Base-by-base conservation (phyloP, 2,888 invertebrate genomes). In the Oscheius sp. region DNA sequence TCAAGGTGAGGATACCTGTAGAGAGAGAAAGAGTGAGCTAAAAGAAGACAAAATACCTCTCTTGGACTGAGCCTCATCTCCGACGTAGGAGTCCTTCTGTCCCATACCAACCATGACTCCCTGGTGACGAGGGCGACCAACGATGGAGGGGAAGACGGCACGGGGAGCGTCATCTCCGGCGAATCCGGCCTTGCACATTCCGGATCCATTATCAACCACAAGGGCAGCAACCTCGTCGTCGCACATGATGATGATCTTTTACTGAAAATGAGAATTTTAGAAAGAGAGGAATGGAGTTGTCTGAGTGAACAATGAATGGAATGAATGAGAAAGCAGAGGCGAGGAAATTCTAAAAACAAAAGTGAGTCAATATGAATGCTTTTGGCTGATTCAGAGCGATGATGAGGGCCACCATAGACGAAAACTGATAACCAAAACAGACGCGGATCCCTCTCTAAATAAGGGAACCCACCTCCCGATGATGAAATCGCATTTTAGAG, bases 141-240 rank as follows among this genome's bases (percentile, higher is more conserved):
- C 92, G 77, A 92, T 91, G 82, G 93, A 93, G 67, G 94, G 94
- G 89, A 94, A 93, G 86, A 94, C 92, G 86, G 93, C 92, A 86
- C 91, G 88, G 39, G 92, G 92, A 61, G 91, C 92, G 85, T 92
- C 92, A 85, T 92, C 92, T 74, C 92, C 92, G 75, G 92, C 92
- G 84, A 92, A 92, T 73, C 92, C 92, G 74, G 92, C 91, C 70
- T 92, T 92, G 88, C 91, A 91, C 91, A 89, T 88, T 65, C 89
- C 89, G 75, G 79, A 80, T 69, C 80, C 80, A 75, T 80, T 80
- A 76, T 80, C 80, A 20, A 80, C 76, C 53, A 80, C 80, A 64
- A 80, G 79, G 72, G 80, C 80, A 69, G 93, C 93, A 91, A 94
- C 93, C 89, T 94, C 94, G 89, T 94, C 94, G 92, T 94, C 93